Evolutionary conservation across 2,888 invertebrate genomes (phyloP).

Genomic region (Eilema sororculum): DNA sequence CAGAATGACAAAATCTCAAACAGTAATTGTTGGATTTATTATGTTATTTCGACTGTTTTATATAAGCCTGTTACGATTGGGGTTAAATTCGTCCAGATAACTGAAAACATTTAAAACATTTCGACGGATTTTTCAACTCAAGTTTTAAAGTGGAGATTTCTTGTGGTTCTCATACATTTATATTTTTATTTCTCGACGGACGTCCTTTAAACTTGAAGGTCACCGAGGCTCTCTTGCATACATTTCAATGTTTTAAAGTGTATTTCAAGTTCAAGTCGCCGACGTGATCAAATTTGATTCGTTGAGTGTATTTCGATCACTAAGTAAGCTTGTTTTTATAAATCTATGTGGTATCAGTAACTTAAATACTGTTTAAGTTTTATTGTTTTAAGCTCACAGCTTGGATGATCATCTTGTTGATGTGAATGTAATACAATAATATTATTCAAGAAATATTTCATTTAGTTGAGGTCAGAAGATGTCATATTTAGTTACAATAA

Average conservation of each 20-base stretch:
- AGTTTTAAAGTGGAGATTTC: not conserved
- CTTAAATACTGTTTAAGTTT: not conserved
- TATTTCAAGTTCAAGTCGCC: conserved; percentile 28
- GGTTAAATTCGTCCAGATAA: not conserved
- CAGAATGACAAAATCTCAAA: not conserved
- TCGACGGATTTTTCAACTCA: not conserved
- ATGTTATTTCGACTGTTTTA: not conserved
- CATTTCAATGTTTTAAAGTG: conserved; percentile 26
- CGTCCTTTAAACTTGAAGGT: conserved; percentile 51
- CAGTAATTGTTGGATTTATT: not conserved
- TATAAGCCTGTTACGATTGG: not conserved
- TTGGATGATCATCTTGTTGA: not conserved
- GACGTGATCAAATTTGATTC: conserved; percentile 13
- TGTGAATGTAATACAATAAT: not conserved
- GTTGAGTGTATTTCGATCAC: conserved; percentile 3
- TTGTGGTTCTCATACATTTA: conserved; percentile 41
- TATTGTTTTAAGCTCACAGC: not conserved
- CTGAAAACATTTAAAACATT: not conserved
- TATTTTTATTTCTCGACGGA: conserved; percentile 32
- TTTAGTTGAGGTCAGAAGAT: not conserved
- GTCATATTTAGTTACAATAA: not conserved
- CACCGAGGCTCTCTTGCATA: conserved; percentile 25
- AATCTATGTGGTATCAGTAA: not conserved
- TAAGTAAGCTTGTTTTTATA: not conserved
- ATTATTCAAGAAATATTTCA: not conserved